Conservation (phyloP, 2,797 vertebrate species). For the Propithecus deckenii region DNA sequence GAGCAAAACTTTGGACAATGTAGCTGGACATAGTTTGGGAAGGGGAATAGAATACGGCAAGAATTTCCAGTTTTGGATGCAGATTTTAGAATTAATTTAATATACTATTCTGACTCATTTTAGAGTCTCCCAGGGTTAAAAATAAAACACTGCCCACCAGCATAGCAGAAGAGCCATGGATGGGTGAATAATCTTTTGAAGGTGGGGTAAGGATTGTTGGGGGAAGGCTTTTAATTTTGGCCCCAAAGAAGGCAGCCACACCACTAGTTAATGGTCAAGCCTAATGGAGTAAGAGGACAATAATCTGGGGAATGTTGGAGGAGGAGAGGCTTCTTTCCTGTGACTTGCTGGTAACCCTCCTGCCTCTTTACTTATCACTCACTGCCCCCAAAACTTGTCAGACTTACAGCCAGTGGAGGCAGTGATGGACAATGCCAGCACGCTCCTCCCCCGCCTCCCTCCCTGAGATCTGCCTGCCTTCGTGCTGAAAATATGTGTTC, state of each 20-base stretch:
- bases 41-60: neutral
- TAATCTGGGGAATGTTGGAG: neutral
- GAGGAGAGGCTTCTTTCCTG: neutral
- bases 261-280: neutral
- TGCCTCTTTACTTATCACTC: neutral
- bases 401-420: neutral
- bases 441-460: neutral
- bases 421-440: neutral
- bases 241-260: neutral
- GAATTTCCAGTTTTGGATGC: neutral
- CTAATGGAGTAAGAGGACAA: neutral
- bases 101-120: neutral
- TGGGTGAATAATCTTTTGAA: neutral
- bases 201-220: neutral
- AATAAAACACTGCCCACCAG: conserved; percentile 37
- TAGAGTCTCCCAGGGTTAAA: neutral
- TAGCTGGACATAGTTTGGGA: neutral
- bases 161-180: neutral
- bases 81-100: conserved; percentile 34
- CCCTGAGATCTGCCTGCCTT: neutral
- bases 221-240: neutral
- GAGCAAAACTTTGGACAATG: neutral
- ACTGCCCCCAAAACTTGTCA: neutral
- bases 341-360: neutral
- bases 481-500: neutral